Conservation (phyloP, 2,113 vertebrate genomes). For the Nannospalax galili region DNA sequence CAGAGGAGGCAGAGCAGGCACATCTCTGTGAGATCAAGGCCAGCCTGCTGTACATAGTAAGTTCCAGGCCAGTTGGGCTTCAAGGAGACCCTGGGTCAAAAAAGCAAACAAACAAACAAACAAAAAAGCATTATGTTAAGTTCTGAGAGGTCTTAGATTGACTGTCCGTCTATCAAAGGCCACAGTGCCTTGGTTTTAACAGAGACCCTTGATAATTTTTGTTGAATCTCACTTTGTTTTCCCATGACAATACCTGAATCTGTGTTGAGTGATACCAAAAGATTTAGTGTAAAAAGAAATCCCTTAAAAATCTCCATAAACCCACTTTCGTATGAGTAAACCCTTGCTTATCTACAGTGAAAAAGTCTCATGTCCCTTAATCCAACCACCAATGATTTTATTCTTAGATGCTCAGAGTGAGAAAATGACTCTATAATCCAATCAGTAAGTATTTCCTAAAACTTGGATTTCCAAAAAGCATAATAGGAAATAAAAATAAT, state of each 20-base stretch:
- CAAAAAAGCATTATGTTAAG: background rate
- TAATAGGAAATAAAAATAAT: background rate
- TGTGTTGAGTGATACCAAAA: slow-evolving; percentile 7
- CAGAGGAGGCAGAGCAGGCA: too few relatives aligned
- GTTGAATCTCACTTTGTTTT: slow-evolving; percentile 47
- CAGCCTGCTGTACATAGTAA: too few relatives aligned
- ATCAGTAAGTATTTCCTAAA: slow-evolving; percentile 36
- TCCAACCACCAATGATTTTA: slow-evolving; percentile 1
- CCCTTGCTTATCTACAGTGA: background rate
- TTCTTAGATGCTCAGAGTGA: slow-evolving; percentile 17
- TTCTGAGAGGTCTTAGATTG: background rate
- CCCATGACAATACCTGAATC: background rate
- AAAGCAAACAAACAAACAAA: too few relatives aligned
- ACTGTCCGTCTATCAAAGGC: background rate
- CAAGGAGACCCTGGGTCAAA: too few relatives aligned
- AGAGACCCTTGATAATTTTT: background rate
- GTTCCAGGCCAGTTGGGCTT: too few relatives aligned
- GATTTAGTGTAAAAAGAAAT: slow-evolving; percentile 1
- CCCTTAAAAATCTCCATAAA: background rate
- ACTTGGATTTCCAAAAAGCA: slow-evolving; percentile 2
- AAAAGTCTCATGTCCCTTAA: slow-evolving; percentile 1
- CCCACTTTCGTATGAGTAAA: background rate
- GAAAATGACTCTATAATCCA: background rate
- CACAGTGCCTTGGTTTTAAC: background rate
- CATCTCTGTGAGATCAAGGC: too few relatives aligned